Evolutionary conservation across 2,888 invertebrate genomes (phyloP), one percentile per base, ranked within the genome.

Genomic region (Lysandra coridon): DNA sequence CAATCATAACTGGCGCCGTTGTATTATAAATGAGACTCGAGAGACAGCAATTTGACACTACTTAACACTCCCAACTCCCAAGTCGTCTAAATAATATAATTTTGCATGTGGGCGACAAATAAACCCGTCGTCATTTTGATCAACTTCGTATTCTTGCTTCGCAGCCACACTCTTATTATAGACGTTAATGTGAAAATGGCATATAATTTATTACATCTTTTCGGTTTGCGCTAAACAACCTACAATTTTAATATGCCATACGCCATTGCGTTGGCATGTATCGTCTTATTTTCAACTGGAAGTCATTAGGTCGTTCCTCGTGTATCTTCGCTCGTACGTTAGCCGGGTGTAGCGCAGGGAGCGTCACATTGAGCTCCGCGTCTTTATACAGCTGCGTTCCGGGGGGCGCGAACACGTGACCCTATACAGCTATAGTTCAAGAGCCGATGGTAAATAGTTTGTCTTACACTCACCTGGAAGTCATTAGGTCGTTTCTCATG

Each of bases 361-460:
- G 93, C 0, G 97, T 97, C 78, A 97, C 91, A 87, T 97, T 97
- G n/a, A 97, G 90, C 81, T 96, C 96, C 0, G 96, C 96, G 87
- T 97, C 97, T 75, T 97, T 88, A 33, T 95, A 96, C 83, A 97
- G 95, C 75, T 97, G 93, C 0, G 95, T 95, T 0, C 96, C 96
- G 0, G 96, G 95, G 0, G 98, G 97, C 83, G 96, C 95, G 95
- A 87, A 97, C 88, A 86, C 95, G 79, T 87, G 90, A 0, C 95
- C 94, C 0, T 94, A 93, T 0, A 94, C 62, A 0, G 90, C 10
- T 1, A 93, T 94, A 83, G 93, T 92, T 0, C 90, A 87, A 0
- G 92, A 91, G 76, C 90, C 7, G 10, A 2, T 64, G 1, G 12
- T 37, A 2, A 37, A 37, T 62, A 62, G 4, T 62, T 62, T 62